phyloP scores from a whole-genome alignment of 2,888 invertebrate genomes.

The Strigamia crassipes region DNA sequence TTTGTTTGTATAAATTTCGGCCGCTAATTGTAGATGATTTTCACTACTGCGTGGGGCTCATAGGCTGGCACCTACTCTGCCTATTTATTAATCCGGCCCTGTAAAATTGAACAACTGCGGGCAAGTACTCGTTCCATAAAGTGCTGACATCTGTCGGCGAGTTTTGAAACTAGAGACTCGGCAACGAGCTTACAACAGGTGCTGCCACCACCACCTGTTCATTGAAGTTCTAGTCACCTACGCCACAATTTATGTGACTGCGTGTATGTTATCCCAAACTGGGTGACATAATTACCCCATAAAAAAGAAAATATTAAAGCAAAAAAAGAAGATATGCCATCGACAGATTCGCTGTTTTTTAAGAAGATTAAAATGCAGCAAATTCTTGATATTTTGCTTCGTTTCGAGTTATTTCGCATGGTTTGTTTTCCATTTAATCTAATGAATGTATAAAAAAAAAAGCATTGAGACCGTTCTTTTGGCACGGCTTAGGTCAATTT shows the following conservation, averaged over 20 bases:
- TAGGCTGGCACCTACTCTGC: too few species aligned
- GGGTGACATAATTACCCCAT: constrained; percentile 4
- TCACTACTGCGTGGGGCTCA: too few species aligned
- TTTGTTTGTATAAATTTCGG: too few species aligned
- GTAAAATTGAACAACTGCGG: too few species aligned
- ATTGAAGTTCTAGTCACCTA: not conserved
- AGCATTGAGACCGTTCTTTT: not conserved
- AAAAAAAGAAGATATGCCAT: not conserved
- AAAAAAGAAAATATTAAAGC: not conserved
- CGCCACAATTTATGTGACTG: not conserved
- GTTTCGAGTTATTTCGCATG: not conserved
- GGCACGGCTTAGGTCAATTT: not conserved
- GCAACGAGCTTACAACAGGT: not conserved
- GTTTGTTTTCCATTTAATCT: not conserved
- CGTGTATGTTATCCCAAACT: not conserved
- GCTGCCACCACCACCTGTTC: not conserved
- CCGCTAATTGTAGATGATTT: too few species aligned
- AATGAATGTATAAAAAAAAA: not conserved
- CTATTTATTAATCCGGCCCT: too few species aligned
- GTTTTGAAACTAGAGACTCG: not conserved
- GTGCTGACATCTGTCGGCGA: not conserved
- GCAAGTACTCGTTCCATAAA: not conserved
- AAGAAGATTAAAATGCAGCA: not conserved
- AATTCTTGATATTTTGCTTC: not conserved
- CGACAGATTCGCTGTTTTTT: not conserved